These are phyloP conservation scores for Prionace glauca DNA, from an alignment of 2,797 vertebrate species.

Conservation along the genomic window DNA sequence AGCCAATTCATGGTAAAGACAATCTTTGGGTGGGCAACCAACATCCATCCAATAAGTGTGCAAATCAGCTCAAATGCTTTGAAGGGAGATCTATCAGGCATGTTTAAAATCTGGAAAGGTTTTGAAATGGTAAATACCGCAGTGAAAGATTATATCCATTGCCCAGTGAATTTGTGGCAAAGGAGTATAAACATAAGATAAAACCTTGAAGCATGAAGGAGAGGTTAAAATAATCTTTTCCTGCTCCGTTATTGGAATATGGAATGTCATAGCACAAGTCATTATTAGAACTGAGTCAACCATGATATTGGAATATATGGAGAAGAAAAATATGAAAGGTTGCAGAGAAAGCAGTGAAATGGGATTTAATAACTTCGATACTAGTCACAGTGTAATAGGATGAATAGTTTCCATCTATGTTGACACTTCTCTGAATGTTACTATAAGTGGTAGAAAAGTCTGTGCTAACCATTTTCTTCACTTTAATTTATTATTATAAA, in stretches of 20 bases:
- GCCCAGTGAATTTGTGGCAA: background rate
- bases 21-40: background rate
- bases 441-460: background rate
- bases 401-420: background rate
- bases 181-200: background rate
- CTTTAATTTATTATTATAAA: background rate
- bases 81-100: background rate
- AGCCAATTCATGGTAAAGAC: background rate
- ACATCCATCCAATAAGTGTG: background rate
- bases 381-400: background rate
- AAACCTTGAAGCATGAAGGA: background rate
- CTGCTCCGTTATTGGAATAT: background rate
- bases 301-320: background rate
- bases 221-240: background rate
- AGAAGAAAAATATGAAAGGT: background rate
- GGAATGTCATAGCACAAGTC: background rate
- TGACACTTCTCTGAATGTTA: background rate
- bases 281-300: slow-evolving; percentile 20
- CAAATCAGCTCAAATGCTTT: background rate
- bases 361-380: background rate
- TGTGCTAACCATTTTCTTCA: background rate
- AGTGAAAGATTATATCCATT: background rate
- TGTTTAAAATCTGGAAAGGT: background rate
- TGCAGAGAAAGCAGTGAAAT: background rate
- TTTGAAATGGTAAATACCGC: background rate